Percentiles rank a stretch among this genome's conserved stretches.
phyloP scores from a whole-genome alignment of 2,797 vertebrate genomes.

The Molossus molossus region DNA sequence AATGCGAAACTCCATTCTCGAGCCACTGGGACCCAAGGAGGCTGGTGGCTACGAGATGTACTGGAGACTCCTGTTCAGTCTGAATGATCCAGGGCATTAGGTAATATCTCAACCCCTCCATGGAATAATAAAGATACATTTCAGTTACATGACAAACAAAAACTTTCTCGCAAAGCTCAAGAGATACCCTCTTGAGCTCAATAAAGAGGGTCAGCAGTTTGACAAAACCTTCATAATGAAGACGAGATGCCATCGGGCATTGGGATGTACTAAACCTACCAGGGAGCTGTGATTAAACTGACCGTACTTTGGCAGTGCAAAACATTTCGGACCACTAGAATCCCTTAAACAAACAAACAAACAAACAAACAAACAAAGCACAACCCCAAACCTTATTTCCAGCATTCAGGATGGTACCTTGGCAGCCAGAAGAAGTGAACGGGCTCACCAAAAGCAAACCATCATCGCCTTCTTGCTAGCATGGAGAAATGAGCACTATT shows the following conservation, averaged over 20 bases:
- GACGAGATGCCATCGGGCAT: not conserved
- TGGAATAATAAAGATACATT: not conserved
- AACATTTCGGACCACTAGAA: not conserved
- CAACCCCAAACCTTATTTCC: not conserved
- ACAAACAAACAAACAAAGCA: no score
- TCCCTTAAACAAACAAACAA: not conserved
- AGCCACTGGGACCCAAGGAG: not conserved
- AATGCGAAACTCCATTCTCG: not conserved
- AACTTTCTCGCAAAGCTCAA: not conserved
- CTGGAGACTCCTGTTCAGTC: accelerated
- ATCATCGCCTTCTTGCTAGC: not conserved
- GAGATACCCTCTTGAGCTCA: not conserved
- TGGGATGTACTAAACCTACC: not conserved
- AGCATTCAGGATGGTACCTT: not conserved
- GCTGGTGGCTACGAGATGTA: no score
- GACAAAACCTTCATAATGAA: not conserved
- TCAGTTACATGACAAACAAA: not conserved
- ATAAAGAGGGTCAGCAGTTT: not conserved
- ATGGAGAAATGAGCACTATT: not conserved
- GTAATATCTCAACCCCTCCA: not conserved
- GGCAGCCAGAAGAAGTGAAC: not conserved
- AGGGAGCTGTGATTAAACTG: not conserved
- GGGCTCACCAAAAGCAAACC: not conserved
- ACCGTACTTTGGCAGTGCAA: not conserved
- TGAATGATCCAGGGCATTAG: not conserved